These are phyloP conservation scores for Polydrusus pterygomalis DNA, from an alignment of 2,888 invertebrate genomes.

Conservation along the genomic window DNA sequence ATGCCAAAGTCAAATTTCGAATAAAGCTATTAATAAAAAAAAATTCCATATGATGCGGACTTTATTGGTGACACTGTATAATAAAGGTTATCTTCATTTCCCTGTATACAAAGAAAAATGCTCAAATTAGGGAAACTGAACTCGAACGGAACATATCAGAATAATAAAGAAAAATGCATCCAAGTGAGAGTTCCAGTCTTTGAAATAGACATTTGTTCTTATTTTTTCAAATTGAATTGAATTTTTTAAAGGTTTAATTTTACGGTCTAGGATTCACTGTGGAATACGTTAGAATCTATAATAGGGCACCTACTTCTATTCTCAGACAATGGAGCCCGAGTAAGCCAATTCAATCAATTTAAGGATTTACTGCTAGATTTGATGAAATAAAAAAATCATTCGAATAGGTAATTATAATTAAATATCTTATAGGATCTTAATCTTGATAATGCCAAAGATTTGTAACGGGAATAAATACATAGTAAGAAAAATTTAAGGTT, in stretches of 20 bases:
- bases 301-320: conserved; percentile 27
- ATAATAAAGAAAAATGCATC: conserved; percentile 26
- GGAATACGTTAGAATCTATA: conserved; percentile 38
- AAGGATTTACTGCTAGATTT: conserved; percentile 24
- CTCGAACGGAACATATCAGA: conserved; percentile 15
- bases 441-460: no score
- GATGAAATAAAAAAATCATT: neutral
- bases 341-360: conserved; percentile 37
- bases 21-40: no score
- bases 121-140: neutral
- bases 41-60: no score
- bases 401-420: neutral
- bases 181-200: conserved; percentile 3
- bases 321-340: neutral
- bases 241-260: conserved; percentile 37
- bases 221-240: conserved; percentile 39
- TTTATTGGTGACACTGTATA: no score
- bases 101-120: neutral
- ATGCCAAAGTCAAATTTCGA: no score
- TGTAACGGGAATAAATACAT: no score
- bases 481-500: no score
- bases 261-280: conserved; percentile 34
- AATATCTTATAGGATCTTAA: no score
- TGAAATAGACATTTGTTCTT: conserved; percentile 25
- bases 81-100: no score